These are phyloP conservation scores for Oostethus manadensis DNA, from an alignment of 2,113 vertebrate genomes.

Conservation along the genomic window DNA sequence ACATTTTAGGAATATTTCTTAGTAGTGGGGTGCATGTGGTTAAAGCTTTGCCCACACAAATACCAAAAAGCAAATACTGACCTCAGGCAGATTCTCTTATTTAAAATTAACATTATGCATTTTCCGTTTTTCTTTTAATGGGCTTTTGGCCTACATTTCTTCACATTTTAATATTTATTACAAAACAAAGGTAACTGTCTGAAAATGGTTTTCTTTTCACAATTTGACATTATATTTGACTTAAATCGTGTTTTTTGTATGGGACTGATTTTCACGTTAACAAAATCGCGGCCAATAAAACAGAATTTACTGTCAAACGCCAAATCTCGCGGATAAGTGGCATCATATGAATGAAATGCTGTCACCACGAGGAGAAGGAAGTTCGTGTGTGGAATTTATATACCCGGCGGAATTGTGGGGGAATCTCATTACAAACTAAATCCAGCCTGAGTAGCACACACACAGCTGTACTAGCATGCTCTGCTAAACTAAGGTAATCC, in stretches of 20 bases:
- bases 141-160: slow-evolving; percentile 27
- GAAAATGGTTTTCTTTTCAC: slow-evolving; percentile 4
- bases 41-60: slow-evolving; percentile 28
- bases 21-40: slow-evolving; percentile 23
- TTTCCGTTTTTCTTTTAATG: slow-evolving; percentile 25
- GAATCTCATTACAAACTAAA: too few relatives aligned
- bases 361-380: too few relatives aligned
- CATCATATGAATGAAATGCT: too few relatives aligned
- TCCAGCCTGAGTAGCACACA: too few relatives aligned
- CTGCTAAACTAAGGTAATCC: too few relatives aligned
- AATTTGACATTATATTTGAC: slow-evolving; percentile 4
- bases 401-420: too few relatives aligned
- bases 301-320: too few relatives aligned
- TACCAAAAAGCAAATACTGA: slow-evolving; percentile 27
- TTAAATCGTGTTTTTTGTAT: slow-evolving; percentile 13
- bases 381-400: too few relatives aligned
- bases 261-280: too few relatives aligned
- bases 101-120: slow-evolving; percentile 33
- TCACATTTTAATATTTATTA: slow-evolving; percentile 15
- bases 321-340: too few relatives aligned
- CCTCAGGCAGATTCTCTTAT: slow-evolving; percentile 31
- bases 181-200: slow-evolving; percentile 14
- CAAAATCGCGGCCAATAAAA: too few relatives aligned
- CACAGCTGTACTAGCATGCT: too few relatives aligned
- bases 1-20: slow-evolving; percentile 36